Conservation (phyloP, 2,888 invertebrate genomes). For the Drosophila limbata region DNA sequence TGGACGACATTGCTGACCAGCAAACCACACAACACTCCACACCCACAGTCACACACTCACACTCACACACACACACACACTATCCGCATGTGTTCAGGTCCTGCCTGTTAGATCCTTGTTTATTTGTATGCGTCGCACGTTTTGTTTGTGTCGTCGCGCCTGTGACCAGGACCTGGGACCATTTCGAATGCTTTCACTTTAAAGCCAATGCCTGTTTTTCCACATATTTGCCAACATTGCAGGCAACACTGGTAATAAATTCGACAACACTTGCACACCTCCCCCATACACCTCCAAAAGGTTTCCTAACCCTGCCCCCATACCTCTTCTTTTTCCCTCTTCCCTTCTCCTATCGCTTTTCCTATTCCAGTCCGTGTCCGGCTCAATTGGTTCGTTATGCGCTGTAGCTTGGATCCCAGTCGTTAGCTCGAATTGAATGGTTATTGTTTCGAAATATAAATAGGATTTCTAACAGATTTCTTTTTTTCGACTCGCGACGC, state of each 20-base stretch:
- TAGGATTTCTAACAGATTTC: conserved; percentile 77
- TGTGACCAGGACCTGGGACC: conserved; percentile 60
- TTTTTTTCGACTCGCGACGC: conserved; percentile 40
- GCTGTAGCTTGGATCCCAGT: conserved; percentile 57
- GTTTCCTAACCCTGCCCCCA: neutral
- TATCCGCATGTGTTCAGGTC: conserved; percentile 2
- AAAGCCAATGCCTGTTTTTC: conserved; percentile 63
- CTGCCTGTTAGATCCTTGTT: conserved; percentile 56
- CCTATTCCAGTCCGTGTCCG: conserved; percentile 41
- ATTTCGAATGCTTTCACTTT: conserved; percentile 74
- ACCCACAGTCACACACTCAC: conserved; percentile 16
- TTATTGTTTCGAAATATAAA: conserved; percentile 81
- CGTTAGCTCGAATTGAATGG: conserved; percentile 81
- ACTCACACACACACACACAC: conserved; percentile 3
- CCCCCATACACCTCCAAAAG: conserved; percentile 1
- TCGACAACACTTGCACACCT: conserved; percentile 61
- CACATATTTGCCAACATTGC: conserved; percentile 59
- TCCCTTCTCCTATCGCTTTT: neutral
- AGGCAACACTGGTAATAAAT: conserved; percentile 73
- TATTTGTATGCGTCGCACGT: conserved; percentile 79
- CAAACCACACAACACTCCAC: conserved; percentile 15
- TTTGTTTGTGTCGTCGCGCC: conserved; percentile 81
- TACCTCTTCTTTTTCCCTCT: neutral
- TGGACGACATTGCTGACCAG: conserved; percentile 42
- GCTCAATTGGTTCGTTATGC: conserved; percentile 79